Evolutionary conservation across 2,888 invertebrate species (phyloP).

Genomic region (Druceiella hillmani): DNA sequence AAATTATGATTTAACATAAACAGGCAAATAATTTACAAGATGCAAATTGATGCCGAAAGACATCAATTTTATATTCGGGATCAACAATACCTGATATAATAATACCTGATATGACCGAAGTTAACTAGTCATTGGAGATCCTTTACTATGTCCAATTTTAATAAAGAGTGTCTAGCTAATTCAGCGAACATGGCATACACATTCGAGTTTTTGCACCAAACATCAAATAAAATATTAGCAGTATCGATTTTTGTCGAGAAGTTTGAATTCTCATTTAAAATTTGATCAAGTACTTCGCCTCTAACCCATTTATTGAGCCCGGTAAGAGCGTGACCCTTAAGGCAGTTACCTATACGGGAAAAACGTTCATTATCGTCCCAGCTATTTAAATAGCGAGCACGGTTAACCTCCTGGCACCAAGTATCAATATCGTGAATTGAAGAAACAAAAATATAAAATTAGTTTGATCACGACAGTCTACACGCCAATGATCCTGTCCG

Average conservation of each 20-base stretch:
- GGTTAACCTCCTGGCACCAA: neutral
- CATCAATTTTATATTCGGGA: too few relatives aligned
- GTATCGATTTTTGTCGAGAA: slow-evolving; percentile 13
- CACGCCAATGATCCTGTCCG: too few relatives aligned
- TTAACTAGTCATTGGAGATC: slow-evolving; percentile 5
- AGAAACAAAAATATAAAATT: neutral
- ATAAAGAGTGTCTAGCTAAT: slow-evolving; percentile 15
- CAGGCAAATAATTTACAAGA: too few relatives aligned
- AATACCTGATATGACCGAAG: slow-evolving; percentile 4
- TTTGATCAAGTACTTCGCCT: slow-evolving; percentile 16
- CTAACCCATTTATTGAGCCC: slow-evolving; percentile 18
- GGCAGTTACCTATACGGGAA: slow-evolving; percentile 13
- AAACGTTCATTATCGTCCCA: slow-evolving; percentile 6
- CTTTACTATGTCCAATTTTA: slow-evolving; percentile 11
- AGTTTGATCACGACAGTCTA: too few relatives aligned
- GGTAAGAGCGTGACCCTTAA: slow-evolving; percentile 16
- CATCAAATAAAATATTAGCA: slow-evolving; percentile 15
- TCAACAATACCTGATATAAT: slow-evolving; percentile 2
- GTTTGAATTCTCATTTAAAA: slow-evolving; percentile 17
- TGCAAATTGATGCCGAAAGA: too few relatives aligned
- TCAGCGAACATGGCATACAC: slow-evolving; percentile 16
- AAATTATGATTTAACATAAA: too few relatives aligned
- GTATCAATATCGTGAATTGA: neutral
- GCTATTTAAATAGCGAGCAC: neutral
- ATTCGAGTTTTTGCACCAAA: slow-evolving; percentile 14